Evolutionary conservation across 2,797 vertebrate genomes (phyloP).

Genomic region (Esox lucius): DNA sequence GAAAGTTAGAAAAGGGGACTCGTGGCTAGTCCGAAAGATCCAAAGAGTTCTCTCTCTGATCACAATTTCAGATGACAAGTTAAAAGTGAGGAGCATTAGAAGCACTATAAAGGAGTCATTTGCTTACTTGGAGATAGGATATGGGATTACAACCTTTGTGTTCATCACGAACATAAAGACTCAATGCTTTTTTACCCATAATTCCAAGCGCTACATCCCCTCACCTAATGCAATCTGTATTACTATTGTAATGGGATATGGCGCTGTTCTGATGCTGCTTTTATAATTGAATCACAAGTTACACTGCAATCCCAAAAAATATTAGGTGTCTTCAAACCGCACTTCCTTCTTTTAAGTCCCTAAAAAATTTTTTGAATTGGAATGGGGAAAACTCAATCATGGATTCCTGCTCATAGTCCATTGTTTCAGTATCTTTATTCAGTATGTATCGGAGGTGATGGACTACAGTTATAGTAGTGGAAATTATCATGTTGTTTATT

Average conservation of each 20-base stretch:
- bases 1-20: constrained; percentile 14
- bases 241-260: constrained; percentile 33
- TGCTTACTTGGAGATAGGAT: neutral
- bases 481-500: no score
- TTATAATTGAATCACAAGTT: constrained; percentile 46
- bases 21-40: neutral
- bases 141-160: neutral
- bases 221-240: constrained; percentile 28
- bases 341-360: constrained; percentile 13
- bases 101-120: constrained; percentile 4
- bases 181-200: neutral
- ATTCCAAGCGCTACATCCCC: constrained; percentile 8
- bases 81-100: constrained; percentile 8
- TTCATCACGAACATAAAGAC: neutral
- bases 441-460: no score
- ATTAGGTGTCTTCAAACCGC: constrained; percentile 28
- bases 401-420: no score
- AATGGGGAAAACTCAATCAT: neutral
- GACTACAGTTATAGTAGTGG: no score
- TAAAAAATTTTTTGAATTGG: constrained; percentile 6
- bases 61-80: constrained; percentile 29
- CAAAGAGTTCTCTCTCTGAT: constrained; percentile 16
- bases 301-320: constrained; percentile 40
- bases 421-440: no score
- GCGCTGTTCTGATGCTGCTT: constrained; percentile 27